Conservation (phyloP, 2,797 vertebrate species). For the Sebastes iracundus region DNA sequence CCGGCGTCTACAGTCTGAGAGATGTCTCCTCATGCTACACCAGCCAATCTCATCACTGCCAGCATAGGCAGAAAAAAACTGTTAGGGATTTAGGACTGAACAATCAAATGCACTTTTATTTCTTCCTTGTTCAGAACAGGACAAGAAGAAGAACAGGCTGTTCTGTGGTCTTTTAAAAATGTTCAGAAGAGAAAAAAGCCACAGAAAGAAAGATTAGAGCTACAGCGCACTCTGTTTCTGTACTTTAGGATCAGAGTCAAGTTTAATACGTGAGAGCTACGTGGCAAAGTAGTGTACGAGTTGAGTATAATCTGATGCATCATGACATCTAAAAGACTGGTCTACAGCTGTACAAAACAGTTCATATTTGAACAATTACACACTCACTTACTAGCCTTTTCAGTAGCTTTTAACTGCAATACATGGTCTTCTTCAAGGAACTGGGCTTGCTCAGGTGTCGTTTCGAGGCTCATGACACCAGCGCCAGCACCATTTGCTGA, state of each 20-base stretch:
- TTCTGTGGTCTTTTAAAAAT: conserved; percentile 9
- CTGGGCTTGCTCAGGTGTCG: not conserved
- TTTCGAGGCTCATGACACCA: not conserved
- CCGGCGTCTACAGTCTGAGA: conserved; percentile 17
- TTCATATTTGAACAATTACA: not conserved
- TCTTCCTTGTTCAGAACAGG: not conserved
- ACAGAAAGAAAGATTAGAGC: not conserved
- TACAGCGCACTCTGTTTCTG: not conserved
- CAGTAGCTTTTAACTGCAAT: not conserved
- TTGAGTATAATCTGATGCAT: not conserved
- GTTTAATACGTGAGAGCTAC: not conserved
- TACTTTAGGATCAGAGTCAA: not conserved
- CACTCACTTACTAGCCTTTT: not conserved
- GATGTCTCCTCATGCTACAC: conserved; percentile 15
- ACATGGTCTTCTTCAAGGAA: not conserved
- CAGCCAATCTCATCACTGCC: conserved; percentile 11
- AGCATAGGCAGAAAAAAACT: not conserved
- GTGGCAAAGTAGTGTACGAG: not conserved
- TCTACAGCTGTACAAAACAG: not conserved
- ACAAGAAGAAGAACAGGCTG: conserved; percentile 15
- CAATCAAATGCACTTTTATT: conserved; percentile 14
- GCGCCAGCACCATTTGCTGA: too few species aligned
- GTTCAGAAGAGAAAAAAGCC: not conserved
- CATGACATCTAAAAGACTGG: not conserved
- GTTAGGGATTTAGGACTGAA: conserved; percentile 9